Percentiles rank a stretch among this genome's conserved stretches.
These are phyloP conservation scores for Sphaeridia pumilis DNA, from an alignment of 2,888 invertebrate genomes.

Conservation along the genomic window DNA sequence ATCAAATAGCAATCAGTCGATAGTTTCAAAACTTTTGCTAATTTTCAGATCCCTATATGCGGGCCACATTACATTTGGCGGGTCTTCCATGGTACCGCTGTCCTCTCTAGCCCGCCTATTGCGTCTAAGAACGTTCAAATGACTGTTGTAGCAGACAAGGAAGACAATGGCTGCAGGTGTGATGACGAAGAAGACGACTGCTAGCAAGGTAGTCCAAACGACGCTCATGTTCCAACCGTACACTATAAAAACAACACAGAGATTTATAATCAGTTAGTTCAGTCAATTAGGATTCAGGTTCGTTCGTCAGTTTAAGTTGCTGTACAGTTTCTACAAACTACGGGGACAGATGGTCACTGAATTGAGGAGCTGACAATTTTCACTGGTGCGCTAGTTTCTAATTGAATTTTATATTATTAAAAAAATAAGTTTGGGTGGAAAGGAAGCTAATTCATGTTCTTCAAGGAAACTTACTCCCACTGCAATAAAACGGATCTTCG, in stretches of 20 bases:
- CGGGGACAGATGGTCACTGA: too few relatives aligned
- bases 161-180: constrained; percentile 10
- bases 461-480: too few relatives aligned
- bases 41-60: neutral
- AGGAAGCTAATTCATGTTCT: too few relatives aligned
- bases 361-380: too few relatives aligned
- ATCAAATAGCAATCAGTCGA: neutral
- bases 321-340: too few relatives aligned
- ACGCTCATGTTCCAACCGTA: constrained; percentile 5
- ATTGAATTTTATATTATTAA: too few relatives aligned
- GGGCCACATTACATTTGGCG: neutral
- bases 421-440: too few relatives aligned
- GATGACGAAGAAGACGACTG: constrained; percentile 10
- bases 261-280: neutral
- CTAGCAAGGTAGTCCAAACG: constrained; percentile 10
- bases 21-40: neutral
- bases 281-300: neutral
- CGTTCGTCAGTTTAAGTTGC: too few relatives aligned
- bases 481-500: too few relatives aligned
- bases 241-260: neutral
- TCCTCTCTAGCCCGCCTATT: neutral
- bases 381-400: too few relatives aligned
- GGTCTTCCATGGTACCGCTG: neutral
- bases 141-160: constrained; percentile 12
- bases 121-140: neutral